Conservation (phyloP, 2,113 vertebrate genomes). For the Bucco capensis region DNA sequence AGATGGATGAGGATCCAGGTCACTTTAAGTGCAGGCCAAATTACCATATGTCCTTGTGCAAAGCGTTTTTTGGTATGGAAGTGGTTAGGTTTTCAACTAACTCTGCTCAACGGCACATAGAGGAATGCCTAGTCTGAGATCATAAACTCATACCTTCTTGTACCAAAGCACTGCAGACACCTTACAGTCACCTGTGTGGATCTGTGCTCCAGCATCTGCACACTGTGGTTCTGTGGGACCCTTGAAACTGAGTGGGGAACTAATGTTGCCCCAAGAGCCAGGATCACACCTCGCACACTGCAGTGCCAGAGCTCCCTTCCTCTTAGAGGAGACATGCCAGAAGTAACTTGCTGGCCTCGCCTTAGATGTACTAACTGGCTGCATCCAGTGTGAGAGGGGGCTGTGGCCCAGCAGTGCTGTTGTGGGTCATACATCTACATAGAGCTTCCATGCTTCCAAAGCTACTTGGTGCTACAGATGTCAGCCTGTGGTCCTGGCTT, state of each 20-base stretch:
- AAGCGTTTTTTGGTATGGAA: background rate
- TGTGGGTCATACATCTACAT: accelerated
- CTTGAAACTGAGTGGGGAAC: background rate
- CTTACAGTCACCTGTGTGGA: too few species aligned
- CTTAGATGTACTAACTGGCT: background rate
- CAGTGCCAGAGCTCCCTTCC: background rate
- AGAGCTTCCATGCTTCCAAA: background rate
- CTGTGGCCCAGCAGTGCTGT: background rate
- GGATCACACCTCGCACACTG: background rate
- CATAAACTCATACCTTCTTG: background rate
- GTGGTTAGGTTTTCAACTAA: background rate
- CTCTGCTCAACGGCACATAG: background rate
- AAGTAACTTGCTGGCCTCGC: background rate
- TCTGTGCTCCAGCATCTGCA: background rate
- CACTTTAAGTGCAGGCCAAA: background rate
- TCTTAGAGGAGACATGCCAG: background rate
- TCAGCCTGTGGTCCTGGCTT: background rate
- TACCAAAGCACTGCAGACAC: too few species aligned
- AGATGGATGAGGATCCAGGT: background rate
- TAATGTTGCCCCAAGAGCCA: background rate
- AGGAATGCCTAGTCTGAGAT: background rate
- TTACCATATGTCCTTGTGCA: too few species aligned
- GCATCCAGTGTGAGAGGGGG: background rate
- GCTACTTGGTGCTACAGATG: background rate
- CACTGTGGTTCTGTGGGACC: background rate